A percentile compares a stretch with the other conserved stretches of the same genome.
Conservation (phyloP, 1,140 invertebrate genomes). For the Sycophaga agraensis region DNA sequence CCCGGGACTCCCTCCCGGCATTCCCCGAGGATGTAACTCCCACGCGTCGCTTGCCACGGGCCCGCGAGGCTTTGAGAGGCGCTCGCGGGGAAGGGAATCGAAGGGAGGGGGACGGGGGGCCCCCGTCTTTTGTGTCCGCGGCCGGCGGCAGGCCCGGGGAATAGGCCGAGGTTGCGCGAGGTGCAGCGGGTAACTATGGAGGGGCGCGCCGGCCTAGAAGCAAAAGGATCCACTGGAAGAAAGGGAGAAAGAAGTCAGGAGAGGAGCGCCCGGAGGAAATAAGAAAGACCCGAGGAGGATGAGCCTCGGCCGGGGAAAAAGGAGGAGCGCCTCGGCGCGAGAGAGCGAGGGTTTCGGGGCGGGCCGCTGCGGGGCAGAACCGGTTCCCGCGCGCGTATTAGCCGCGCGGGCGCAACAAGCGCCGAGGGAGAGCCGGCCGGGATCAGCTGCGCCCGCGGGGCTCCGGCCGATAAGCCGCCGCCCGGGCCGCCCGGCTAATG, state of each 20-base stretch:
- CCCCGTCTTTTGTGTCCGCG: no score
- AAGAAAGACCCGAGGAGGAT: constrained; percentile 1
- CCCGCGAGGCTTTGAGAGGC: no score
- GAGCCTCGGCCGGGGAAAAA: constrained; percentile 24
- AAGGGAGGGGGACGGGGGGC: no score
- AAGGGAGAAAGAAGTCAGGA: constrained; percentile 16
- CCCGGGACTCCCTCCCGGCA: no score
- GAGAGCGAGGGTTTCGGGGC: background rate
- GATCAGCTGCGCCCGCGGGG: constrained; percentile 11
- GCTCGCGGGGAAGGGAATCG: no score
- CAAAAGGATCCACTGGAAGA: constrained; percentile 12
- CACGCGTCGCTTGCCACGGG: no score
- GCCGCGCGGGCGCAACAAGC: constrained; percentile 26
- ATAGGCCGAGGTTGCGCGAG: no score
- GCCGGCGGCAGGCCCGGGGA: background rate
- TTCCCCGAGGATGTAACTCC: no score
- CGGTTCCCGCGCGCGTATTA: background rate
- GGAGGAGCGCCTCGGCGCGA: background rate
- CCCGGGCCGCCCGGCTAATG: no score
- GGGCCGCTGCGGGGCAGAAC: constrained; percentile 17
- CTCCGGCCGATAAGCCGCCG: constrained; percentile 55
- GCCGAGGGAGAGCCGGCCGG: constrained; percentile 22
- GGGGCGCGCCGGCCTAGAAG: no score
- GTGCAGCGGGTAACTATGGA: no score
- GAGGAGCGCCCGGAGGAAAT: background rate